phyloP scores from a whole-genome alignment of 2,113 vertebrate genomes.

The Crotophaga sulcirostris region DNA sequence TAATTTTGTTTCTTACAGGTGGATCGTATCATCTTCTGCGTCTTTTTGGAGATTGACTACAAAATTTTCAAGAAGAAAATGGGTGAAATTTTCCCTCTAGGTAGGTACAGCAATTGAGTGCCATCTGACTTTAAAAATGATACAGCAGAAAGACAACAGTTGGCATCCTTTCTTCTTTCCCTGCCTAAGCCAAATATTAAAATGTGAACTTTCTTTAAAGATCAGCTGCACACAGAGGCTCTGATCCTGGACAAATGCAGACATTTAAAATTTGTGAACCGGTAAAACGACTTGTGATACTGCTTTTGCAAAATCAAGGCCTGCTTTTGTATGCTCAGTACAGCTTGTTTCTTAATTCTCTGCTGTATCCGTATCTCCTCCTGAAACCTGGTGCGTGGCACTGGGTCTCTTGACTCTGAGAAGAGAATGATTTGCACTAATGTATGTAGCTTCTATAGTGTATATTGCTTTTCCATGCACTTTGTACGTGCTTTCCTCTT shows the following conservation, averaged over 20 bases:
- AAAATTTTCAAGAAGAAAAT: slow-evolving; percentile 98
- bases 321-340: background rate
- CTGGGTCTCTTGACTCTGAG: background rate
- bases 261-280: background rate
- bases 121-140: background rate
- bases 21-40: slow-evolving; percentile 95
- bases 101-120: slow-evolving; percentile 68
- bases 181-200: background rate
- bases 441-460: background rate
- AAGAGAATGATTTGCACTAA: background rate
- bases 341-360: background rate
- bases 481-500: background rate
- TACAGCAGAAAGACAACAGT: background rate
- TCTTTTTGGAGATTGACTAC: slow-evolving; percentile 96
- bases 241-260: background rate
- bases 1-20: slow-evolving; percentile 81
- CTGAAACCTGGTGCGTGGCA: background rate
- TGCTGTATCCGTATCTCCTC: background rate
- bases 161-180: background rate
- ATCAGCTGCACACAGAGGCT: background rate
- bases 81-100: slow-evolving; percentile 86
- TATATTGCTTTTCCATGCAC: background rate
- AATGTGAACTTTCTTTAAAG: slow-evolving; percentile 10
- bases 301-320: background rate
- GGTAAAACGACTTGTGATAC: background rate